Conservation (phyloP, 2,797 vertebrate species). For the Geotrypetes seraphini region DNA sequence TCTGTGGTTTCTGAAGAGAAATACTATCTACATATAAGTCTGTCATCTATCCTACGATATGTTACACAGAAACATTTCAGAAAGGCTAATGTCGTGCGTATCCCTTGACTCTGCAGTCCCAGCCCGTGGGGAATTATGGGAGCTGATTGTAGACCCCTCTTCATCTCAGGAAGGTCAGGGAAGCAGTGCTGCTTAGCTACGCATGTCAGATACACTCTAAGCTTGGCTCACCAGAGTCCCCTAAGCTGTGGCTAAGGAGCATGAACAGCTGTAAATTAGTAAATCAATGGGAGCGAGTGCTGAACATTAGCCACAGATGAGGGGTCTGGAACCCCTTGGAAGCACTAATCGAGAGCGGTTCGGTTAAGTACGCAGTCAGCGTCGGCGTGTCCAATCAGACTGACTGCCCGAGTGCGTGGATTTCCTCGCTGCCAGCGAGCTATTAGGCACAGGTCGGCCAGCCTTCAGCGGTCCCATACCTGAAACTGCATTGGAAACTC, state of each 20-base stretch:
- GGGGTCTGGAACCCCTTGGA: background rate
- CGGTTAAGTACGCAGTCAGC: background rate
- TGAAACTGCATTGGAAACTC: too few relatives aligned
- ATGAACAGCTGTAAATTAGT: too few relatives aligned
- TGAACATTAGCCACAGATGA: conserved; percentile 12
- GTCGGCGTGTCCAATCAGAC: background rate
- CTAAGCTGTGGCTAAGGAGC: background rate
- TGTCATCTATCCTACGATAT: too few relatives aligned
- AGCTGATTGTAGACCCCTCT: too few relatives aligned
- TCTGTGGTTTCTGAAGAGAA: too few relatives aligned
- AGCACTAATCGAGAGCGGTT: background rate
- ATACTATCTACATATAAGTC: too few relatives aligned
- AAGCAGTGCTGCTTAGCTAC: background rate
- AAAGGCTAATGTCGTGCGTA: too few relatives aligned
- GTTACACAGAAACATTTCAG: too few relatives aligned
- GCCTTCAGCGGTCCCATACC: too few relatives aligned
- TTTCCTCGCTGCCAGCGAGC: conserved; percentile 10
- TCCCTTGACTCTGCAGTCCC: too few relatives aligned
- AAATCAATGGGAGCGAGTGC: background rate
- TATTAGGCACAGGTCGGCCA: conserved; percentile 9
- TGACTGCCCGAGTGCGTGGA: conserved; percentile 10
- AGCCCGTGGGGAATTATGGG: background rate
- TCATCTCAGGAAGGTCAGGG: background rate
- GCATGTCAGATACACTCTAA: accelerated
- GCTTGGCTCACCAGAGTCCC: too few relatives aligned